These are phyloP conservation scores for Platysteira castanea DNA, from an alignment of 2,113 vertebrate species.

Conservation along the genomic window DNA sequence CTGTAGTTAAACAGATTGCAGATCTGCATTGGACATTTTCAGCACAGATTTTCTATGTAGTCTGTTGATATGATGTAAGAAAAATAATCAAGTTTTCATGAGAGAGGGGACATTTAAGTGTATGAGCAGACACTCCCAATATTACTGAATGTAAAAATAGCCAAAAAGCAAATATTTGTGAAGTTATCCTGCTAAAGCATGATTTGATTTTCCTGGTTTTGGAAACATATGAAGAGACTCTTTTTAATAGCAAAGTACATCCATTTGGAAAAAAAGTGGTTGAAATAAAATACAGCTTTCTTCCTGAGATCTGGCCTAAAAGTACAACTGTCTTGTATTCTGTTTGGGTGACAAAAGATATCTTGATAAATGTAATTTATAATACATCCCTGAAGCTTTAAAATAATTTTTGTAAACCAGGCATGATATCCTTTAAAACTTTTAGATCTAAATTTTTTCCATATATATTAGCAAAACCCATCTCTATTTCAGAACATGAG, in stretches of 20 bases:
- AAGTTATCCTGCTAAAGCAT: constrained; percentile 17
- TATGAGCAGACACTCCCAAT: constrained; percentile 30
- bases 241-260: constrained; percentile 20
- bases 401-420: constrained; percentile 8
- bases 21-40: constrained; percentile 74
- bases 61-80: constrained; percentile 49
- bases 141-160: constrained; percentile 13
- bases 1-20: constrained; percentile 74
- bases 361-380: constrained; percentile 24
- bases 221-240: background rate
- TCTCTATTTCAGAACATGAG: background rate
- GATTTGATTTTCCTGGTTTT: constrained; percentile 2
- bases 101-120: background rate
- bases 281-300: constrained; percentile 50
- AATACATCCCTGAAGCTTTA: background rate
- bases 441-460: background rate
- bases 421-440: constrained; percentile 45
- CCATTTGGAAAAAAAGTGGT: constrained; percentile 6
- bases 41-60: constrained; percentile 55
- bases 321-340: constrained; percentile 25
- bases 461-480: background rate
- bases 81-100: constrained; percentile 61
- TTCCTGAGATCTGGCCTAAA: constrained; percentile 62
- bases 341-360: constrained; percentile 41
- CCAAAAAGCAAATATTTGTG: constrained; percentile 26